A percentile compares a stretch with the other conserved stretches of the same genome.
Conservation (phyloP, 2,797 vertebrate genomes). For the Geotrypetes seraphini region DNA sequence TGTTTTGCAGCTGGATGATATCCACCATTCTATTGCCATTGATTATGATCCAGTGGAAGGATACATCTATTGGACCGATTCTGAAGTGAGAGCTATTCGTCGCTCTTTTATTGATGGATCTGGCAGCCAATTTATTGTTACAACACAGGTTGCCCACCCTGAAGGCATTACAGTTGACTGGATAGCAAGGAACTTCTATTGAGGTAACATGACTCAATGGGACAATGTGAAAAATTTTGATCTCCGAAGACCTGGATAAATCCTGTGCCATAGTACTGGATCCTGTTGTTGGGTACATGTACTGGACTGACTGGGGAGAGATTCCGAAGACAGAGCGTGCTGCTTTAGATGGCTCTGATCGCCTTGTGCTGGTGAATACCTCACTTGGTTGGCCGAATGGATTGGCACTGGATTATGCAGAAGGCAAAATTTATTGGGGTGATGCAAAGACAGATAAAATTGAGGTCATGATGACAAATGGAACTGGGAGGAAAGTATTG, state of each 20-base stretch:
- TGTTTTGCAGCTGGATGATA: constrained; percentile 82
- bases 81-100: constrained; percentile 86
- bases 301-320: constrained; percentile 97
- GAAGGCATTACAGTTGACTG: constrained; percentile 94
- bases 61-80: constrained; percentile 90
- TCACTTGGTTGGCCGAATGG: constrained; percentile 96
- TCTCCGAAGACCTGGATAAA: constrained; percentile 90
- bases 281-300: constrained; percentile 88
- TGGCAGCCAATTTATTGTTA: constrained; percentile 79
- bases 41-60: constrained; percentile 92
- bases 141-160: constrained; percentile 83
- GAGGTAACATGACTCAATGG: constrained; percentile 92
- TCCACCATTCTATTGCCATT: constrained; percentile 91
- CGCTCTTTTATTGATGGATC: constrained; percentile 77
- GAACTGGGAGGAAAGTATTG: no score
- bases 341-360: constrained; percentile 80
- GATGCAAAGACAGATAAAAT: constrained; percentile 96
- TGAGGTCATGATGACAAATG: constrained; percentile 84
- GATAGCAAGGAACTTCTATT: constrained; percentile 91
- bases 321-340: constrained; percentile 92
- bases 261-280: constrained; percentile 91
- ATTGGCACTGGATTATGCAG: constrained; percentile 80
- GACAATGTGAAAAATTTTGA: constrained; percentile 91
- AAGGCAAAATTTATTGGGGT: constrained; percentile 90
- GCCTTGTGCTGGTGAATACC: constrained; percentile 85